Percentiles rank a stretch among this genome's conserved stretches.
Evolutionary conservation across 2,113 vertebrate species (phyloP).

Genomic region (Melierax canorus): DNA sequence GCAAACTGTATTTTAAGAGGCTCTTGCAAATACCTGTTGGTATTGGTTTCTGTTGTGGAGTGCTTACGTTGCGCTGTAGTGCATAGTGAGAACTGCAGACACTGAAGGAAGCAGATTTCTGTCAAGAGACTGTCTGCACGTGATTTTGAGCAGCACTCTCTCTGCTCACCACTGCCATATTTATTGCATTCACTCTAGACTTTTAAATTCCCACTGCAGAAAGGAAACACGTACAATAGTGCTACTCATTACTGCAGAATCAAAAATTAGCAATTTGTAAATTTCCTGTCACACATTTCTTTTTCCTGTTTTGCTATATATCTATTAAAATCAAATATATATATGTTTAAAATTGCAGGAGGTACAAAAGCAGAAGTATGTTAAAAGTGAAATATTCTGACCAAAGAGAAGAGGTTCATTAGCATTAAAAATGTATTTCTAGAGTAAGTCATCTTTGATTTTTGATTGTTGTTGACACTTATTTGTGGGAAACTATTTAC

Average conservation of each 20-base stretch:
- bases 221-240: background rate
- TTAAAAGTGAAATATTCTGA: background rate
- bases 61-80: background rate
- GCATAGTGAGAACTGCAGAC: background rate
- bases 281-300: background rate
- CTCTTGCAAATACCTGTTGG: background rate
- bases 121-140: background rate
- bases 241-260: background rate
- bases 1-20: background rate
- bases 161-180: background rate
- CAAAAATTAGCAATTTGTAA: background rate
- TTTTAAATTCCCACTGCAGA: background rate
- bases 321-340: background rate
- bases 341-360: background rate
- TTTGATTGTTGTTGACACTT: background rate
- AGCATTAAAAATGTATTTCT: background rate
- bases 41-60: background rate
- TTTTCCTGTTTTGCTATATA: background rate
- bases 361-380: background rate
- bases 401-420: background rate
- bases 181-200: background rate
- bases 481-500: background rate
- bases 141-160: background rate
- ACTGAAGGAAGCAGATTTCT: background rate
- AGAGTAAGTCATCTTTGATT: background rate